These are phyloP conservation scores for Xyrichtys novacula DNA, from an alignment of 2,797 vertebrate genomes.

Conservation along the genomic window DNA sequence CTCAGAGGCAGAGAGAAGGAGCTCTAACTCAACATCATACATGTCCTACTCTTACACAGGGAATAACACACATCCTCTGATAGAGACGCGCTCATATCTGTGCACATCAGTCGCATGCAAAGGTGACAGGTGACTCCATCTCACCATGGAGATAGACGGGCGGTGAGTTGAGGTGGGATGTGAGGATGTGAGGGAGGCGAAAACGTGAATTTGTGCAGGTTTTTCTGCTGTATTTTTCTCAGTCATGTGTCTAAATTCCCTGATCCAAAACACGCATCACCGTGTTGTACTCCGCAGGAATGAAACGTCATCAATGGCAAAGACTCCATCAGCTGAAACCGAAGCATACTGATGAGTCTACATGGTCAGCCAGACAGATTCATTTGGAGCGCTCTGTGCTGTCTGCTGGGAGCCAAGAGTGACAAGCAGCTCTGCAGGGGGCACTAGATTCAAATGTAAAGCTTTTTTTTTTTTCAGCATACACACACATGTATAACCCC, in stretches of 20 bases:
- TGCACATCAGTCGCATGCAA: constrained; percentile 50
- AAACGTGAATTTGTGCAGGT: constrained; percentile 27
- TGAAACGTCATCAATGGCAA: constrained; percentile 63
- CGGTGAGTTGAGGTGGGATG: constrained; percentile 32
- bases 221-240: constrained; percentile 32
- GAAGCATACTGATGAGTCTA: constrained; percentile 68
- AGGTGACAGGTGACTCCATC: constrained; percentile 27
- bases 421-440: constrained; percentile 64
- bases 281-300: constrained; percentile 28
- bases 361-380: constrained; percentile 64
- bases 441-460: constrained; percentile 71
- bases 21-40: constrained; percentile 59
- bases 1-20: constrained; percentile 42
- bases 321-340: constrained; percentile 59
- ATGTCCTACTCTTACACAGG: constrained; percentile 56
- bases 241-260: constrained; percentile 32
- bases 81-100: constrained; percentile 50
- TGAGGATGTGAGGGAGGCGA: constrained; percentile 22
- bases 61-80: constrained; percentile 44
- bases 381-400: constrained; percentile 55
- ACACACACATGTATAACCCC: constrained; percentile 4
- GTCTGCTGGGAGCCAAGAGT: constrained; percentile 57
- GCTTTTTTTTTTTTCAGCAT: constrained; percentile 18
- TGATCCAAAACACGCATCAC: constrained; percentile 12
- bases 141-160: constrained; percentile 33